Percentiles rank a stretch among this genome's conserved stretches.
Evolutionary conservation across 2,113 vertebrate species (phyloP).

Genomic region (Halcyon malimbica): DNA sequence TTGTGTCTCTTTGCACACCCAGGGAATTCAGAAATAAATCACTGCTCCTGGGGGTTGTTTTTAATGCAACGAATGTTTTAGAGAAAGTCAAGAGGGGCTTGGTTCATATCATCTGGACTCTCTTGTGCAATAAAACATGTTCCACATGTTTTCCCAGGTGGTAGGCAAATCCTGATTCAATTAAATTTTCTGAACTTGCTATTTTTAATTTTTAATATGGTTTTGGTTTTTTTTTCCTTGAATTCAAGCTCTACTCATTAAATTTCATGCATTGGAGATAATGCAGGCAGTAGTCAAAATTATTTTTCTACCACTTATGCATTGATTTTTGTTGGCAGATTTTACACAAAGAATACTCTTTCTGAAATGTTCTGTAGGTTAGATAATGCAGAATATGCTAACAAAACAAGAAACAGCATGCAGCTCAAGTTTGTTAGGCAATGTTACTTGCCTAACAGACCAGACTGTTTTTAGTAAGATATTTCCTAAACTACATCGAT

Average conservation of each 20-base stretch:
- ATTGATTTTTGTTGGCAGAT: neutral
- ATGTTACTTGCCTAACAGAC: neutral
- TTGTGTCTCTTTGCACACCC: conserved; percentile 1
- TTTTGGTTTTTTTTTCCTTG: neutral
- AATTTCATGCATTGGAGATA: conserved; percentile 21
- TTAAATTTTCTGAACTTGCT: conserved; percentile 22
- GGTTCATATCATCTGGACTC: conserved; percentile 28
- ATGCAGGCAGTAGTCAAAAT: conserved; percentile 11
- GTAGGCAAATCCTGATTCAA: neutral
- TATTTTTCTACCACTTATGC: neutral
- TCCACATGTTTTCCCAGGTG: neutral
- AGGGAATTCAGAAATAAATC: conserved; percentile 66
- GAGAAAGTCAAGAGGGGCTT: conserved; percentile 24
- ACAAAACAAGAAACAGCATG: neutral
- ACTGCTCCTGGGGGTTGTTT: conserved; percentile 14
- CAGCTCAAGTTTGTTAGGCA: neutral
- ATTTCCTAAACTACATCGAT: neutral
- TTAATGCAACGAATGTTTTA: conserved; percentile 56
- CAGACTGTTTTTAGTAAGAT: neutral
- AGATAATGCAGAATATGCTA: neutral
- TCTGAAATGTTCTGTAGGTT: neutral
- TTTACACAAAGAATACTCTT: neutral
- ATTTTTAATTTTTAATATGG: conserved; percentile 57
- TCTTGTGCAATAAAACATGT: conserved; percentile 34
- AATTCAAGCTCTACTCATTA: conserved; percentile 34